phyloP scores from a whole-genome alignment of 2,888 invertebrate genomes.

The Listrodromus nycthemerus region DNA sequence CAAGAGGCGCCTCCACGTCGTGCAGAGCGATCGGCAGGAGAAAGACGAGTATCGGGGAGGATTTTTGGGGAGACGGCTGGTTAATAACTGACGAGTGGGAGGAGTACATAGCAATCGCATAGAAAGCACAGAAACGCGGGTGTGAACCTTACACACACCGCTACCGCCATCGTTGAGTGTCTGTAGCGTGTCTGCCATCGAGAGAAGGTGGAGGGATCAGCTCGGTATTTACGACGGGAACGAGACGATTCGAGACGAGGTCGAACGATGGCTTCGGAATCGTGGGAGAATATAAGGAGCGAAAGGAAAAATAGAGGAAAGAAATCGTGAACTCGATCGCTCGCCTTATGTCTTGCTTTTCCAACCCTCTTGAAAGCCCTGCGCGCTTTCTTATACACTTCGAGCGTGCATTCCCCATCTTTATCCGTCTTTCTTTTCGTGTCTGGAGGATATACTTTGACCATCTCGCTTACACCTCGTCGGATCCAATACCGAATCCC shows the following conservation, averaged over 20 bases:
- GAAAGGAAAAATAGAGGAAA: conserved; percentile 32
- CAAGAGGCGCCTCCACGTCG: conserved; percentile 26
- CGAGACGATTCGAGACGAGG: conserved; percentile 32
- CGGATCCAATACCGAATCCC: conserved; percentile 54
- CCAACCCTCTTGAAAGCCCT: conserved; percentile 5
- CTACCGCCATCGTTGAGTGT: neutral
- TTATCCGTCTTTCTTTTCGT: conserved; percentile 35
- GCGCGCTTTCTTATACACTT: conserved; percentile 16
- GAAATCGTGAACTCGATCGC: conserved; percentile 53
- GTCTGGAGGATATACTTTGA: conserved; percentile 46
- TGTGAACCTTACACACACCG: conserved; percentile 15
- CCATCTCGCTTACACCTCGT: conserved; percentile 48
- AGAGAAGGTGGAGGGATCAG: neutral
- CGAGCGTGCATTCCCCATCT: conserved; percentile 21
- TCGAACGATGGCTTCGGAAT: conserved; percentile 19
- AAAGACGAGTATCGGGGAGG: conserved; percentile 43
- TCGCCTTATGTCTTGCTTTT: conserved; percentile 39
- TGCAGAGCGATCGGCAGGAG: conserved; percentile 41
- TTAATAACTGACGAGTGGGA: conserved; percentile 59
- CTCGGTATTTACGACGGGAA: conserved; percentile 51
- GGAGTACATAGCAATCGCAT: neutral
- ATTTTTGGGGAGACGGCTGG: conserved; percentile 54
- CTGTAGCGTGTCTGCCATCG: neutral
- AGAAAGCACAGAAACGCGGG: neutral
- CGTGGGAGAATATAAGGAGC: conserved; percentile 31